phyloP scores from a whole-genome alignment of 2,888 invertebrate genomes.

The Amphimallon solstitiale region DNA sequence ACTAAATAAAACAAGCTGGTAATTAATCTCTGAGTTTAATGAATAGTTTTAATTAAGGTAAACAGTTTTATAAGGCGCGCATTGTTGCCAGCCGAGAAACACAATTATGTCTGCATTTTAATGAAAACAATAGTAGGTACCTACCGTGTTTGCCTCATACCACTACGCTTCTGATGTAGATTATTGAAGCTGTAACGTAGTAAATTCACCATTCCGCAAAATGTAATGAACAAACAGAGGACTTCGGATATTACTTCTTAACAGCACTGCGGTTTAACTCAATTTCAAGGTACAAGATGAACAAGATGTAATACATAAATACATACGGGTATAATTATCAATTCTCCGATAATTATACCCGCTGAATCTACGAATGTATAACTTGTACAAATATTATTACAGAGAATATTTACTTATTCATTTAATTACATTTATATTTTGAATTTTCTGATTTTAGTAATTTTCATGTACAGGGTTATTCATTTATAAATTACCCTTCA shows the following conservation, averaged over 20 bases:
- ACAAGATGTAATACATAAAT: neutral
- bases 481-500: too few species aligned
- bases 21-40: slow-evolving; percentile 21
- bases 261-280: slow-evolving; percentile 9
- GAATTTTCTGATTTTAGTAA: too few species aligned
- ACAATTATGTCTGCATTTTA: slow-evolving; percentile 10
- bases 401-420: too few species aligned
- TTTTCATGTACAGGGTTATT: too few species aligned
- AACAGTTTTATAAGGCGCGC: slow-evolving; percentile 28
- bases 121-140: slow-evolving; percentile 27
- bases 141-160: slow-evolving; percentile 25
- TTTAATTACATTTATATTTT: too few species aligned
- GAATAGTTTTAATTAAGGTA: slow-evolving; percentile 37
- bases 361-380: too few species aligned
- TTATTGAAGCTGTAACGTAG: slow-evolving; percentile 9
- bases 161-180: neutral
- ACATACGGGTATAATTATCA: too few species aligned
- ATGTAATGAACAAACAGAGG: slow-evolving; percentile 27
- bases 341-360: too few species aligned
- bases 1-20: neutral
- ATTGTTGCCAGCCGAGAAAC: slow-evolving; percentile 19
- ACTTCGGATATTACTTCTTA: slow-evolving; percentile 29
- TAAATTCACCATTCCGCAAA: neutral
- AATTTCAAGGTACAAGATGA: neutral
- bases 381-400: too few species aligned